Evolutionary conservation across 2,113 vertebrate genomes (phyloP).

Genomic region (Anoura caudifer): DNA sequence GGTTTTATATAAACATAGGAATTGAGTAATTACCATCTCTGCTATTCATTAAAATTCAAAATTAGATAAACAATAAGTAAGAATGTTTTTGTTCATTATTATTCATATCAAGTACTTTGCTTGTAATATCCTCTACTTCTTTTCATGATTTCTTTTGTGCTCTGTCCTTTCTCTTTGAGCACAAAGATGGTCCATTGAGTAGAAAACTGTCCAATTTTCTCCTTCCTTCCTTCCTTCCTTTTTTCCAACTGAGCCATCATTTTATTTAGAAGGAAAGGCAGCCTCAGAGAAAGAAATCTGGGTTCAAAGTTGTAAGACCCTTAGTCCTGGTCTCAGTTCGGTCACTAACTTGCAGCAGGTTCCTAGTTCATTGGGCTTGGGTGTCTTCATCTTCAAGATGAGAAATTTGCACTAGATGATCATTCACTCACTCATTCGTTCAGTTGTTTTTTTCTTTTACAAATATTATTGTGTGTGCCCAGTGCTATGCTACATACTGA

Average conservation of each 20-base stretch:
- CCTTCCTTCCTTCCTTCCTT: not conserved
- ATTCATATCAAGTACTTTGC: slow-evolving; percentile 69
- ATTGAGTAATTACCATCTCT: slow-evolving; percentile 83
- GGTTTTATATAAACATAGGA: slow-evolving; percentile 84
- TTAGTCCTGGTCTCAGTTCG: not conserved
- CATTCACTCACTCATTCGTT: not conserved
- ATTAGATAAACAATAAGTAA: slow-evolving; percentile 80
- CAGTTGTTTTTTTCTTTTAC: not conserved
- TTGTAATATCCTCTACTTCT: slow-evolving; percentile 33
- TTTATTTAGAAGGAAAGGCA: not conserved
- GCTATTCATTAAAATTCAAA: slow-evolving; percentile 84
- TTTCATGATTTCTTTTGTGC: not conserved
- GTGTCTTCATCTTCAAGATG: not conserved
- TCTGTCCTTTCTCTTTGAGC: not conserved
- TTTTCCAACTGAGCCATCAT: not conserved
- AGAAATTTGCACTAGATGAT: not conserved
- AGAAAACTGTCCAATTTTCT: not conserved
- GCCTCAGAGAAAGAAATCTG: not conserved
- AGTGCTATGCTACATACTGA: not conserved
- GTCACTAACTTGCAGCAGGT: not conserved
- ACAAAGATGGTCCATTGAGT: not conserved
- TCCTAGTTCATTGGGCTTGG: not conserved
- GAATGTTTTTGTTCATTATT: slow-evolving; percentile 74
- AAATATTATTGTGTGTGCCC: not conserved
- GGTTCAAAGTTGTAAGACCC: not conserved